Conservation (phyloP, 2,797 vertebrate genomes). For the Notolepis coatsorum region DNA sequence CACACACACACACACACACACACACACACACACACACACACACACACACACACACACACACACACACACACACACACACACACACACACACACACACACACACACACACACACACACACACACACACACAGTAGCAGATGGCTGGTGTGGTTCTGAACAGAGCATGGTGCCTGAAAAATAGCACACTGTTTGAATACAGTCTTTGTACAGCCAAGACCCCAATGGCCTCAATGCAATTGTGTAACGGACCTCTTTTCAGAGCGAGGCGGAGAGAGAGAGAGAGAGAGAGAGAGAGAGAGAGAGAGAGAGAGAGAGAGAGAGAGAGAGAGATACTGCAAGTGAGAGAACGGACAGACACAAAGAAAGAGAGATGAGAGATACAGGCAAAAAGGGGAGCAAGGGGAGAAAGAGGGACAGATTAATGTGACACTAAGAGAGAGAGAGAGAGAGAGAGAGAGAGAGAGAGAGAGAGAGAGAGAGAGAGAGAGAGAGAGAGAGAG, state of each 20-base stretch:
- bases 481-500: neutral
- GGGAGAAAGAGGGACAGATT: neutral
- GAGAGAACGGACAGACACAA: neutral
- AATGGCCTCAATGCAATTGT: conserved; percentile 62
- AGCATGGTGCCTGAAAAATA: conserved; percentile 55
- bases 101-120: conserved; percentile 19
- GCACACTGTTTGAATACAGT: conserved; percentile 65
- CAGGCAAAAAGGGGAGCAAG: too few relatives aligned
- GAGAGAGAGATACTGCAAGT: conserved; percentile 16
- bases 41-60: too few relatives aligned
- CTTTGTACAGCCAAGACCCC: conserved; percentile 65
- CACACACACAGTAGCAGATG: conserved; percentile 50
- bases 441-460: neutral
- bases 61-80: too few relatives aligned
- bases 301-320: conserved; percentile 2
- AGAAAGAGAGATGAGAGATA: neutral
- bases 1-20: too few relatives aligned
- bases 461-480: neutral
- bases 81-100: conserved; percentile 1
- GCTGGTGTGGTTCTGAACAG: conserved; percentile 42
- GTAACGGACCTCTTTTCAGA: conserved; percentile 61
- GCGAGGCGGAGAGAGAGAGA: conserved; percentile 10
- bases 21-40: too few relatives aligned
- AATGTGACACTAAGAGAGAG: neutral
- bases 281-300: conserved; percentile 17